These are phyloP conservation scores for Ellobium chinense DNA, from an alignment of 2,888 invertebrate genomes.

Conservation along the genomic window DNA sequence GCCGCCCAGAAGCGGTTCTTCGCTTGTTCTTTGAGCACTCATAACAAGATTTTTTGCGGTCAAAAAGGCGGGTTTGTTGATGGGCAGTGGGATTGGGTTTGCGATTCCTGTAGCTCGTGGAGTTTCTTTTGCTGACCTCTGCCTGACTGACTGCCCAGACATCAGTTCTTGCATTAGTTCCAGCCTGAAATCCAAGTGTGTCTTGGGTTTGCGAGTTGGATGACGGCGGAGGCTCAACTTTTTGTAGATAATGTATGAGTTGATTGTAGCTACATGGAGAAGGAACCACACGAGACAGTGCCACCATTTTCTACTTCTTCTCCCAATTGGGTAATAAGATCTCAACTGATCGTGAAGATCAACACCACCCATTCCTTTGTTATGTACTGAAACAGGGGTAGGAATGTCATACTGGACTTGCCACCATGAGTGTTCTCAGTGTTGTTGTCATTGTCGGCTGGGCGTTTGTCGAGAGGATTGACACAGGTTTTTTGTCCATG, in stretches of 20 bases:
- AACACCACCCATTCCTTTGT: background rate
- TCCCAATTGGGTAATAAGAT: slow-evolving; percentile 9
- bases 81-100: background rate
- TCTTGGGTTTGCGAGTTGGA: background rate
- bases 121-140: background rate
- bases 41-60: background rate
- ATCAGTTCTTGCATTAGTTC: background rate
- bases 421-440: background rate
- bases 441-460: slow-evolving; percentile 8
- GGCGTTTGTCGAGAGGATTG: slow-evolving; percentile 36
- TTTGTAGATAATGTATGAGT: background rate
- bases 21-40: background rate
- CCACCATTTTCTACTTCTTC: slow-evolving; percentile 17
- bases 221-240: background rate
- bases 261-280: background rate
- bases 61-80: background rate
- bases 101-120: background rate
- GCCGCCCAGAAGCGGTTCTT: background rate
- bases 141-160: background rate
- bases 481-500: slow-evolving; percentile 41
- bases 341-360: background rate
- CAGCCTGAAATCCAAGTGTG: background rate
- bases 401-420: background rate
- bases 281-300: slow-evolving; percentile 1
- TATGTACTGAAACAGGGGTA: background rate